Conservation (phyloP, 1,140 invertebrate species). For the Panulirus ornatus region DNA sequence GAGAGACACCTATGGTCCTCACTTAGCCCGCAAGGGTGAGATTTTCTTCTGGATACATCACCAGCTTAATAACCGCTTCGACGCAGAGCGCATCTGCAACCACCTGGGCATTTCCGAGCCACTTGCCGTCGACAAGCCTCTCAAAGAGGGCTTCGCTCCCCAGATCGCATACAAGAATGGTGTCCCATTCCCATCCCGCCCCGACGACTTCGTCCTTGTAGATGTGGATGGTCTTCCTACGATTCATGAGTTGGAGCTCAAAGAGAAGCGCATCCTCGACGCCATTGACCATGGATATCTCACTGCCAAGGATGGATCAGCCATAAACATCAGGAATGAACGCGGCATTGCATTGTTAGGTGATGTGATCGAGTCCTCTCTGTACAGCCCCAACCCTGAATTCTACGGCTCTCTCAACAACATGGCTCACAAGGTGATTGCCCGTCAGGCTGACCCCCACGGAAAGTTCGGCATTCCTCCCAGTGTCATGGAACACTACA, state of each 20-base stretch:
- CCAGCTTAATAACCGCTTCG: not conserved
- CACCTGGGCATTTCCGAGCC: not conserved
- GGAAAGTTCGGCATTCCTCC: not conserved
- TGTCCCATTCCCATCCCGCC: not conserved
- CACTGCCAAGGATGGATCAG: not conserved
- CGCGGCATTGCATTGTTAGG: not conserved
- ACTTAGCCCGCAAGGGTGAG: not conserved
- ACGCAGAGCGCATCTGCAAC: not conserved
- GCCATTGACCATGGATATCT: not conserved
- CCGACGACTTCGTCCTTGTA: not conserved
- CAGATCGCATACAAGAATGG: conserved; percentile 10
- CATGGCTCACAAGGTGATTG: not conserved
- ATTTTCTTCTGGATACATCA: conserved; percentile 17
- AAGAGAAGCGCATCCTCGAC: not conserved
- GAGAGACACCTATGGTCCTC: not conserved
- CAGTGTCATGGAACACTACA: conserved; percentile 2
- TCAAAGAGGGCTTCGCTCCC: not conserved
- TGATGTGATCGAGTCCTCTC: conserved; percentile 3
- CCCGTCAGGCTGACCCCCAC: conserved; percentile 13
- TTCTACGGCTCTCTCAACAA: conserved; percentile 13
- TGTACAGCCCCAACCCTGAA: conserved; percentile 10
- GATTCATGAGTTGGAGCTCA: not conserved
- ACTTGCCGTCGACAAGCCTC: not conserved
- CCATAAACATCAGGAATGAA: not conserved
- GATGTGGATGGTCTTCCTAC: not conserved